Evolutionary conservation across 2,888 invertebrate species (phyloP).

Genomic region (Amphipyra berbera): DNA sequence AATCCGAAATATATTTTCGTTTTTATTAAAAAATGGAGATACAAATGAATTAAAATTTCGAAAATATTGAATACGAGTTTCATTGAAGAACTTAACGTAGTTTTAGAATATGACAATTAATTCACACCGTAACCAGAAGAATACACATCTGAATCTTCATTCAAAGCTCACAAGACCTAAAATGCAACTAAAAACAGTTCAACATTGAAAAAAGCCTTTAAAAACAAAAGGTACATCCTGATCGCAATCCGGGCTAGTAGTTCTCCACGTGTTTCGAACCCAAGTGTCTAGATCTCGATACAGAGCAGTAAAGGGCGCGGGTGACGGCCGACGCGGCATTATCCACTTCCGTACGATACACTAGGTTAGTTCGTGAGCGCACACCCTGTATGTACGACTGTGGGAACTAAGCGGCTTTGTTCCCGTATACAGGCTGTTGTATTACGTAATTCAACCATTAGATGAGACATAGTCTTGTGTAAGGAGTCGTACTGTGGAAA

Average conservation of each 20-base stretch:
- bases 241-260: conserved; percentile 59
- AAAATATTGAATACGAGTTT: conserved; percentile 14
- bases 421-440: conserved; percentile 72
- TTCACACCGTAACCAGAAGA: not conserved
- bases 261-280: conserved; percentile 63
- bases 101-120: not conserved
- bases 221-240: conserved; percentile 49
- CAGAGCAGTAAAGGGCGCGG: conserved; percentile 82
- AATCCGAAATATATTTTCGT: conserved; percentile 13
- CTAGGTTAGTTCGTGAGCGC: conserved; percentile 86
- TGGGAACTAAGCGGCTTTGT: conserved; percentile 84
- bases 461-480: conserved; percentile 28
- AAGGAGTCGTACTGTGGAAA: conserved; percentile 13
- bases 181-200: conserved; percentile 24
- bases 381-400: conserved; percentile 87
- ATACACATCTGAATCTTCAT: not conserved
- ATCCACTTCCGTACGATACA: conserved; percentile 85
- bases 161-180: conserved; percentile 4
- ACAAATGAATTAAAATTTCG: conserved; percentile 21
- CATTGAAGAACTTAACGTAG: conserved; percentile 5
- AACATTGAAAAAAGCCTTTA: conserved; percentile 11
- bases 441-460: conserved; percentile 46
- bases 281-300: conserved; percentile 75
- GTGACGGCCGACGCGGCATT: conserved; percentile 83
- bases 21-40: conserved; percentile 30